These are phyloP conservation scores for Cryptoprocta ferox DNA, from an alignment of 2,797 vertebrate genomes.

Conservation along the genomic window DNA sequence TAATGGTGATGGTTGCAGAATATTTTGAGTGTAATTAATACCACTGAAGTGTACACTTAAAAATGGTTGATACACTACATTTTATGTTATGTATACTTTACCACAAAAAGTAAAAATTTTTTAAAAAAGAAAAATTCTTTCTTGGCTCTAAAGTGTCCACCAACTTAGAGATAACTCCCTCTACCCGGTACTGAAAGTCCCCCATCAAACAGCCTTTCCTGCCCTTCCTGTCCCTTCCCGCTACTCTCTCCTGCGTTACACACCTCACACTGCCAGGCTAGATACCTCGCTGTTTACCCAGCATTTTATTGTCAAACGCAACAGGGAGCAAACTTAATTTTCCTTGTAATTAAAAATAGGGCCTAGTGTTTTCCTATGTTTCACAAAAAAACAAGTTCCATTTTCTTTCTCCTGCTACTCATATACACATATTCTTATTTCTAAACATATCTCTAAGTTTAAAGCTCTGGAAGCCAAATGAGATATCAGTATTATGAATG, in stretches of 20 bases:
- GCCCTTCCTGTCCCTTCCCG: not conserved
- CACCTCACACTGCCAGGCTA: not conserved
- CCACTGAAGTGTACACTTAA: not conserved
- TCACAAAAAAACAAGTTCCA: not conserved
- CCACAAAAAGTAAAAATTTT: not conserved
- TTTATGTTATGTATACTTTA: not conserved
- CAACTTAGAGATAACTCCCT: not conserved
- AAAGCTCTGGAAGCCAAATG: not conserved
- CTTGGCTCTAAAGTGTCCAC: not conserved
- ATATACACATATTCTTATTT: not conserved
- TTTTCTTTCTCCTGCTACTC: not conserved
- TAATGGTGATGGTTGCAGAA: not conserved
- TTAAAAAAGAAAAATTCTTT: not conserved
- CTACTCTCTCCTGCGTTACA: not conserved
- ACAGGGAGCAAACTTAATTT: not conserved
- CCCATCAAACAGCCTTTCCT: not conserved
- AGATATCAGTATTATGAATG: not conserved
- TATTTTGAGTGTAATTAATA: not conserved
- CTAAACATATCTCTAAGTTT: not conserved
- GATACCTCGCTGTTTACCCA: not conserved
- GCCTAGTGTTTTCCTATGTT: not conserved
- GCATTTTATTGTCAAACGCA: not conserved
- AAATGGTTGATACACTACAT: not conserved
- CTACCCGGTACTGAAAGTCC: not conserved
- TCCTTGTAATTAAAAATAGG: not conserved